Base-by-base conservation (phyloP, 2,797 vertebrate species). In the Rhincodon typus region DNA sequence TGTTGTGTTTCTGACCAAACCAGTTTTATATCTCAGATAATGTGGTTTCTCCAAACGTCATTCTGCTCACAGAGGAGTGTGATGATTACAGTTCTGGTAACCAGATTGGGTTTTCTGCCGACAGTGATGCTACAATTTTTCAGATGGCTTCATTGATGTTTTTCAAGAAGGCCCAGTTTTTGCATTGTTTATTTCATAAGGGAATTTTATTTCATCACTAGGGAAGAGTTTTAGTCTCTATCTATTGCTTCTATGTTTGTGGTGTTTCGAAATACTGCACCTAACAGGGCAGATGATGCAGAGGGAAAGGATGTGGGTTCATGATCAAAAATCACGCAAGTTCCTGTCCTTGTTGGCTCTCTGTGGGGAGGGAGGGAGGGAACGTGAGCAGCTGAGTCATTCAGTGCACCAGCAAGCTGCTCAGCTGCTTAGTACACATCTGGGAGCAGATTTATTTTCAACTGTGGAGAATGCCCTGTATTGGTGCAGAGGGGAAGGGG, bases 311-410 rank as follows among this genome's bases (percentile, higher is more conserved):
- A 69, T 93, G 66, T 69, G 90, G 90, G n/a, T 69, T 69, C n/a
- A 13, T 69, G 34, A 3, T 93, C 90, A 42, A 62, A 93, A 93
- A 67, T n/a, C 53, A 91, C 34, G 88, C 88, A n/a, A 62, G 57
- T 62, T 21, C 34, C 19, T 67, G 30, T 66, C 66, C 62, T 93
- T 67, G 90, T 66, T 93, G 62, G 6, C 90, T 93, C 79, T 38
- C 79, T 42, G n/a, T 69, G 8, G 42, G 53, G 53, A 90, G 53
- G n/a, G 62, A 93, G 19, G 34, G 34, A 91, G 30, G 19, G n/a
- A 93, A 67, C 66, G 21, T 69, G 90, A 93, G n/a, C 90, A 93
- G 90, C 90, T 93, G 90, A 93, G 90, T 93, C 90, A 93, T 42
- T 93, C 90, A 23, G 66, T 93, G 90, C n/a, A 46, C 82, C 82